Base-by-base conservation (phyloP, 2,797 vertebrate genomes). In the Gymnothorax javanicus region DNA sequence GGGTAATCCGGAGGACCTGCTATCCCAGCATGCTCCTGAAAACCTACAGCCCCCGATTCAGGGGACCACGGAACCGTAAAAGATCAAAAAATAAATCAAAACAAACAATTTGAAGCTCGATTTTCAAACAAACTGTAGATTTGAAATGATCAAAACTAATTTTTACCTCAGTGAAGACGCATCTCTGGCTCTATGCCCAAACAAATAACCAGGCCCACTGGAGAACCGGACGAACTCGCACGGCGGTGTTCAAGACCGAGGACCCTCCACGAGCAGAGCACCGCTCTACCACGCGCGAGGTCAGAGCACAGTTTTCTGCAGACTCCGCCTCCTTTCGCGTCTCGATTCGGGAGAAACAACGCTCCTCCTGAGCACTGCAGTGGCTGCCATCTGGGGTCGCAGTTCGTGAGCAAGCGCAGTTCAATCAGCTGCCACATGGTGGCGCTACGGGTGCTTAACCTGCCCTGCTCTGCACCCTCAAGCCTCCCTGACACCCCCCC, bases 391-490 rank as follows among this genome's bases (percentile, higher is more conserved):
- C 27, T 6, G 59, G 12, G 27, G 82, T 12, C 15, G 2, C 7
- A 12, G 67, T 73, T 25, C 20, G 23, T 83, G 69, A 87, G 58
- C 43, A n/a, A 60, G 94, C 84, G 90, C 93, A 94, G 93, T 90
- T 94, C 94, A 92, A 90, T 91, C 88, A 89, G 93, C 93, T 93
- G 91, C 95, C 94, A 95, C 95, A 95, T 91, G 93, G 95, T 95
- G 95, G 95, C 93, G 94, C 94, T 93, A 90, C 90, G 90, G 92
- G 92, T 93, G 91, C 90, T 90, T 91, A 93, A 93, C 83, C 84
- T 75, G 94, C 93, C 93, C 91, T 88, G 92, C 91, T 91, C 93
- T 94, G 33, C 33, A 43, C 33, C 33, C 33, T 91, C 11, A 43
- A 75, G 67, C 91, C 93, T 91, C 92, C 11, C 91, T 88, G 93